phyloP scores from a whole-genome alignment of 2,797 vertebrate genomes.

The Ptychadena robeensis region DNA sequence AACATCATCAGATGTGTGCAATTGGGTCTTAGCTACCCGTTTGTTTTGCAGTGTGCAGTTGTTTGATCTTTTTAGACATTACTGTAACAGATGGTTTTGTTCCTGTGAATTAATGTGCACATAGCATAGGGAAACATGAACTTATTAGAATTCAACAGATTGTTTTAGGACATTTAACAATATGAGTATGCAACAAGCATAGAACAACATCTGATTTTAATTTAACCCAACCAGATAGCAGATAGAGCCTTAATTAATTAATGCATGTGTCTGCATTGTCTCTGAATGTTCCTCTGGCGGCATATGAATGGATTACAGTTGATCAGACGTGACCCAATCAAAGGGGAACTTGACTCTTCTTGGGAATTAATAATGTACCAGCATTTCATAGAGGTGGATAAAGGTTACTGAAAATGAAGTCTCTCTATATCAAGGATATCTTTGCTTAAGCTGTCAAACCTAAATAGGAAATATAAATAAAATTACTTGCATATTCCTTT shows the following conservation, averaged over 20 bases:
- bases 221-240: slow-evolving; percentile 57
- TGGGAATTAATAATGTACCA: neutral
- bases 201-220: slow-evolving; percentile 58
- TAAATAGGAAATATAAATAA: neutral
- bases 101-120: slow-evolving; percentile 61
- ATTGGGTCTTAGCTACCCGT: slow-evolving; percentile 23
- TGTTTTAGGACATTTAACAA: slow-evolving; percentile 61
- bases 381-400: slow-evolving; percentile 8
- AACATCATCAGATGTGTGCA: slow-evolving; percentile 2
- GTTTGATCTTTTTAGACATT: slow-evolving; percentile 47
- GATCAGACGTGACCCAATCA: slow-evolving; percentile 32
- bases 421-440: neutral
- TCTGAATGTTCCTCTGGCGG: slow-evolving; percentile 34
- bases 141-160: slow-evolving; percentile 62
- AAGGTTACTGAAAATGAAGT: neutral
- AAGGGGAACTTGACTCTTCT: slow-evolving; percentile 24
- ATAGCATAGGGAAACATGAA: slow-evolving; percentile 60
- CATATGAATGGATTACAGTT: slow-evolving; percentile 27
- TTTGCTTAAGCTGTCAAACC: neutral
- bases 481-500: neutral
- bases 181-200: slow-evolving; percentile 58
- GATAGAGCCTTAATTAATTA: slow-evolving; percentile 57
- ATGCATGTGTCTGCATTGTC: slow-evolving; percentile 53
- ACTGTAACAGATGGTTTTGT: slow-evolving; percentile 58
- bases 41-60: slow-evolving; percentile 32